Base-by-base conservation (phyloP, 2,113 vertebrate genomes). In the Melierax canorus region DNA sequence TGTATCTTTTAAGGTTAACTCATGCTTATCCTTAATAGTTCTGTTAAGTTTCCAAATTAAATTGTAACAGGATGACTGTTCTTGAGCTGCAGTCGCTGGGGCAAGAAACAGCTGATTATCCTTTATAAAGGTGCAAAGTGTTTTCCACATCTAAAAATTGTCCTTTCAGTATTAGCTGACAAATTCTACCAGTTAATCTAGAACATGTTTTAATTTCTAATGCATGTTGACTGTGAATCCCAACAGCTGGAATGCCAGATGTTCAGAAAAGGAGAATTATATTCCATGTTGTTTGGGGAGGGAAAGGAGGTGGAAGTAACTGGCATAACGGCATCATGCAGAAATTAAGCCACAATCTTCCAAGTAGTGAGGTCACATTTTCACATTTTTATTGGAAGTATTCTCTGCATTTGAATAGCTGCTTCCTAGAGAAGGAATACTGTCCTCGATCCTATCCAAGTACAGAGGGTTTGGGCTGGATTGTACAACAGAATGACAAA, bases 161-260 rank as follows among this genome's bases (percentile, higher is more conserved):
- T 17, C 39, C 21, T 80, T 68, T 68, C 27, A 10, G 36, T 16
- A 43, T 64, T 45, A 80, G 38, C 41, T 71, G 84, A 64, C 9
- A 68, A 75, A 50, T 72, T 72, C 27, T 68, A n/a, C 20, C 67
- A 41, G 24, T 53, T 82, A 36, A 67, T 86, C 67, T 79, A 43
- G 26, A 68, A 26, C 10, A n/a, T 18, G 5, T 41, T 95, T 93
- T 91, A 26, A 87, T 89, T 87, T 77, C 77, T 80, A 55, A 32
- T n/a, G 58, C 10, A 1, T 7, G 11, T 34, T 53, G 71, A 67
- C n/a, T 29, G 62, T 36, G 77, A 84, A 63, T 91, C 67, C 53
- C 62, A 64, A 41, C 80, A 93, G 67, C 87, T 88, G 87, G 71
- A 76, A 39, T 86, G 53, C 67, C 80, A 89, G 76, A 83, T 86